These are phyloP conservation scores for Ptychoptera contaminata DNA, from an alignment of 2,888 invertebrate species.

Conservation along the genomic window DNA sequence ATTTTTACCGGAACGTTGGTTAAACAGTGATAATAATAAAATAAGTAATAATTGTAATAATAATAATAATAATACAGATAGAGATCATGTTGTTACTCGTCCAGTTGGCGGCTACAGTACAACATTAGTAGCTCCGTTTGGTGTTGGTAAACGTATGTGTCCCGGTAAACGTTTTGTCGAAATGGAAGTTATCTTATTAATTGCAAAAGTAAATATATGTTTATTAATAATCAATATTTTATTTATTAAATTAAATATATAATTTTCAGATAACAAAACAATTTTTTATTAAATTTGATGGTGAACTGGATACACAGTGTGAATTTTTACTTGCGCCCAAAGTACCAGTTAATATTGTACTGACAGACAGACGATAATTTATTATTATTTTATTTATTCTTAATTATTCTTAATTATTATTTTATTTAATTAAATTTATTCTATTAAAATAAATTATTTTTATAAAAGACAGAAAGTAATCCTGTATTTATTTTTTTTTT, in stretches of 20 bases:
- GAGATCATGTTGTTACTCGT: neutral
- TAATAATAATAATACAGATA: too few species aligned
- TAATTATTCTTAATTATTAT: too few species aligned
- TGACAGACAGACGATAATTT: conserved; percentile 37
- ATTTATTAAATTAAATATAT: conserved; percentile 2
- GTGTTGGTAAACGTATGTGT: conserved; percentile 63
- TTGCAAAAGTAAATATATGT: conserved; percentile 45
- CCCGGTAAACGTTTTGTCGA: conserved; percentile 76
- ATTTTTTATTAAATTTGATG: conserved; percentile 52
- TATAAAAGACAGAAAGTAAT: too few species aligned
- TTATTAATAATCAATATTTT: neutral
- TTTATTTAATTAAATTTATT: too few species aligned
- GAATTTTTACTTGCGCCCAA: conserved; percentile 69
- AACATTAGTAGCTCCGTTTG: conserved; percentile 61
- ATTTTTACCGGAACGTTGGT: conserved; percentile 67
- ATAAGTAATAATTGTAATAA: neutral
- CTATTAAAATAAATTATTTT: too few species aligned
- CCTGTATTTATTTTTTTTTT: too few species aligned
- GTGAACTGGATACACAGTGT: conserved; percentile 57
- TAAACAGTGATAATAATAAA: conserved; percentile 28
- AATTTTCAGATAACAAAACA: conserved; percentile 45
- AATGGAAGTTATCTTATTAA: conserved; percentile 52
- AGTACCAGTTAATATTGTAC: conserved; percentile 50
- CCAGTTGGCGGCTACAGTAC: conserved; percentile 36
- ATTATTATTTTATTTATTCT: too few species aligned